A percentile compares a stretch with the other conserved stretches of the same genome.
Conservation (phyloP, 2,888 invertebrate species). For the Dermolepida albohirtum region DNA sequence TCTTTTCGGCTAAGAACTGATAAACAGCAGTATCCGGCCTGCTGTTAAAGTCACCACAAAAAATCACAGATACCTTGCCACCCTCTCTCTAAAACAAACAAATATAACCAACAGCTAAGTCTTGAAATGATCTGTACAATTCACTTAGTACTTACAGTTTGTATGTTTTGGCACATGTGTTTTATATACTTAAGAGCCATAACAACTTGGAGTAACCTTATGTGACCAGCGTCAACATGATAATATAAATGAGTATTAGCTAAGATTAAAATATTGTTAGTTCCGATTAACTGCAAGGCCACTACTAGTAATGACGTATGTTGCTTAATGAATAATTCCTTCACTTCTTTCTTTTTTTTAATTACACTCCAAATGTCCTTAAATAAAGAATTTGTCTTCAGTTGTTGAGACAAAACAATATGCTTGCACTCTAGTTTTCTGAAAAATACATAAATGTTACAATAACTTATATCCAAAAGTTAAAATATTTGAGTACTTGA, state of each 20-base stretch:
- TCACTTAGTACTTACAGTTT: slow-evolving; percentile 55
- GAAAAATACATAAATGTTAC: slow-evolving; percentile 48
- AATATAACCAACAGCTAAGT: neutral
- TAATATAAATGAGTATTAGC: slow-evolving; percentile 96
- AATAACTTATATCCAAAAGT: slow-evolving; percentile 8
- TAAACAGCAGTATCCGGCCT: slow-evolving; percentile 87
- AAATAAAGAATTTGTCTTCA: slow-evolving; percentile 68
- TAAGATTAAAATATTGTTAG: slow-evolving; percentile 70
- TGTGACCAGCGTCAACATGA: slow-evolving; percentile 90
- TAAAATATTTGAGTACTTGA: slow-evolving; percentile 67
- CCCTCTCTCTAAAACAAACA: slow-evolving; percentile 42
- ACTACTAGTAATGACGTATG: slow-evolving; percentile 74
- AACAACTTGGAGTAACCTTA: slow-evolving; percentile 86
- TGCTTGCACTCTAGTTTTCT: slow-evolving; percentile 67
- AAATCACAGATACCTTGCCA: slow-evolving; percentile 73
- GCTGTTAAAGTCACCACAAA: slow-evolving; percentile 96
- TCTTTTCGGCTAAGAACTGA: slow-evolving; percentile 79
- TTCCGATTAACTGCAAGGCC: slow-evolving; percentile 70
- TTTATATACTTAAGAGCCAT: slow-evolving; percentile 78
- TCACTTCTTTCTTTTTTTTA: slow-evolving; percentile 68
- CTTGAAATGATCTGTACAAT: too few relatives aligned
- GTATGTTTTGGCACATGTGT: slow-evolving; percentile 66
- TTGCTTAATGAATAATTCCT: slow-evolving; percentile 70
- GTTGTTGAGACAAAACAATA: slow-evolving; percentile 70
- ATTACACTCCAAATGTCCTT: slow-evolving; percentile 70